Conservation (phyloP, 2,113 vertebrate genomes). For the Ptilorrhoa leucosticta region DNA sequence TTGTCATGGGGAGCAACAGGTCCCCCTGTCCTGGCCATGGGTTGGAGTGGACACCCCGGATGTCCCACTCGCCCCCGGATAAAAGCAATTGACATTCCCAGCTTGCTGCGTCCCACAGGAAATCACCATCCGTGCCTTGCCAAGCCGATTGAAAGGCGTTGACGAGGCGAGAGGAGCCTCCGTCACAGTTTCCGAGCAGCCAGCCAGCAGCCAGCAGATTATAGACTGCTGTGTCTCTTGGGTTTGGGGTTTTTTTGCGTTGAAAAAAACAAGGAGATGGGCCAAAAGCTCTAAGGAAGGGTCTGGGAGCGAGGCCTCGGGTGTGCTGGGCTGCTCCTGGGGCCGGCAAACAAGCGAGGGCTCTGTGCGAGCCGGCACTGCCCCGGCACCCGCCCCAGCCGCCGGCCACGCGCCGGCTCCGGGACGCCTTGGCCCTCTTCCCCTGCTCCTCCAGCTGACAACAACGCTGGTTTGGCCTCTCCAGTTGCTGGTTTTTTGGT, state of each 20-base stretch:
- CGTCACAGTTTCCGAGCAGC: constrained; percentile 49
- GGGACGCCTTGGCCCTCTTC: not conserved
- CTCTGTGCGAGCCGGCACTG: not conserved
- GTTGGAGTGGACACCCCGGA: not conserved
- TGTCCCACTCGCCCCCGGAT: not conserved
- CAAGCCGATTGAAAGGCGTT: not conserved
- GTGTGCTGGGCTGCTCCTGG: not conserved
- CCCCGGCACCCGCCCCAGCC: not conserved
- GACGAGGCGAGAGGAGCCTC: not conserved
- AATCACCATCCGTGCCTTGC: not conserved
- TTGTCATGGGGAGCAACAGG: rapidly evolving
- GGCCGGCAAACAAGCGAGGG: not conserved
- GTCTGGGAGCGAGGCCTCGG: not conserved
- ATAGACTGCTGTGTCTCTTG: not conserved
- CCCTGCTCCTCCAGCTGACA: not conserved
- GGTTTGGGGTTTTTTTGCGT: not conserved
- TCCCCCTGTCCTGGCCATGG: rapidly evolving
- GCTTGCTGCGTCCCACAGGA: not conserved
- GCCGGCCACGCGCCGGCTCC: not conserved
- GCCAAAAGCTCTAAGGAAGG: not conserved
- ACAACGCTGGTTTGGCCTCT: not conserved
- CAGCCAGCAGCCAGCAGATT: constrained; percentile 49
- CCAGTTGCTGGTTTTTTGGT: rapidly evolving
- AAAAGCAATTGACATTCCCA: not conserved
- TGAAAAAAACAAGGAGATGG: not conserved